Percentiles rank a stretch among this genome's conserved stretches.
Evolutionary conservation across 30 jellyfish, hydroid and myxozoan species (phyloP).

Genomic region (Aurelia sp.): DNA sequence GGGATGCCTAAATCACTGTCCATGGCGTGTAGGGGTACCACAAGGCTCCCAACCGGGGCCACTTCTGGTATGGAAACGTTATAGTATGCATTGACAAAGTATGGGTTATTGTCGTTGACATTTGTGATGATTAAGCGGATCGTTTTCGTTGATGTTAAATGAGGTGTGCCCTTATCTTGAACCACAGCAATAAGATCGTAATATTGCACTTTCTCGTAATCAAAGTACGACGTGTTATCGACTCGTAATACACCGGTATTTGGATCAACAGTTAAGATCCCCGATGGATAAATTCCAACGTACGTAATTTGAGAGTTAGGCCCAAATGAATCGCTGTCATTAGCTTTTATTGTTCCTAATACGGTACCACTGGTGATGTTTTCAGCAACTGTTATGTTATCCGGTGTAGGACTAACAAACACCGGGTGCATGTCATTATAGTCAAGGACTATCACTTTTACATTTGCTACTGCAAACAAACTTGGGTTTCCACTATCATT

Average conservation of each 20-base stretch:
- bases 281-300: slow-evolving; percentile 73
- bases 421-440: slow-evolving; percentile 88
- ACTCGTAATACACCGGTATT: slow-evolving; percentile 70
- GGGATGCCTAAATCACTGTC: slow-evolving; percentile 79
- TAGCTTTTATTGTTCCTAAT: slow-evolving; percentile 66
- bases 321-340: slow-evolving; percentile 71
- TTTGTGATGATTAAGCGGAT: slow-evolving; percentile 53
- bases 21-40: slow-evolving; percentile 67
- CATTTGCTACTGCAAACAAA: slow-evolving; percentile 45
- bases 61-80: slow-evolving; percentile 76
- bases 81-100: slow-evolving; percentile 27
- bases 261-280: slow-evolving; percentile 57
- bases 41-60: slow-evolving; percentile 57
- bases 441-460: slow-evolving; percentile 59
- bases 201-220: slow-evolving; percentile 74
- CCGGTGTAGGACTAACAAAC: slow-evolving; percentile 45
- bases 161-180: slow-evolving; percentile 86
- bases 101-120: slow-evolving; percentile 86
- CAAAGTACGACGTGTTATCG: slow-evolving; percentile 43
- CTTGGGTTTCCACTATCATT: slow-evolving; percentile 63
- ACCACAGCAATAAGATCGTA: slow-evolving; percentile 71
- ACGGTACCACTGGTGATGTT: slow-evolving; percentile 72
- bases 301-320: slow-evolving; percentile 56
- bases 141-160: slow-evolving; percentile 46
- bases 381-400: slow-evolving; percentile 61